Evolutionary conservation across 2,797 vertebrate species (phyloP), one percentile per base, ranked within the genome.

Genomic region (Sebastes matsubarae): DNA sequence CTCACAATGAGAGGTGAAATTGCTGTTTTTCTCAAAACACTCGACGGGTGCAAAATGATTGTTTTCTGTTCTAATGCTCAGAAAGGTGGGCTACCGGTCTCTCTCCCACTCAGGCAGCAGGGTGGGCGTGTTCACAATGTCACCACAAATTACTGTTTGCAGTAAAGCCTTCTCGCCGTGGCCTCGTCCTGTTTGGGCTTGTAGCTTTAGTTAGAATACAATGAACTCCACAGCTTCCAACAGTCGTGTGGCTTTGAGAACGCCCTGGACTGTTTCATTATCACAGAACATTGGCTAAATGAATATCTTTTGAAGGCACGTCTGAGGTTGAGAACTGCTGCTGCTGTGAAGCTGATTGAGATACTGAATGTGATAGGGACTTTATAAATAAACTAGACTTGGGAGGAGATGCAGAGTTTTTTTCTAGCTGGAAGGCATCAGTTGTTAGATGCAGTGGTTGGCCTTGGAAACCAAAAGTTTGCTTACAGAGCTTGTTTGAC

Each of bases 141-240:
- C 75, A 58, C 22, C 46, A 32, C 68, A 83, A 87, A 88, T 92
- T 16, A 81, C 59, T 61, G 79, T 88, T 88, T 85, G 79, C 78
- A 52, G 66, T 59, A 11, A 65, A 79, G 20, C 20, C 22, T 46
- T 64, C 27, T 66, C 3, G 0, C 20, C n/a, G 52, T 32, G 61
- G 52, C 70, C 58, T 72, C 34, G 75, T 67, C 32, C 60, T 67
- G 79, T 59, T 20, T 59, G 3, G 25, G 29, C 61, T 77, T 38
- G 24, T 34, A 6, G 64, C 64, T 80, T 79, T 66, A 64, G 32
- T 24, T 25, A 59, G 69, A 70, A 81, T 64, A 72, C 64, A 60
- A 36, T 86, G 68, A 76, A 87, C 18, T 75, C 83, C 60, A 82
- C 72, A 65, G 60, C 68, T 82, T 79, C 75, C 42, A 69, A n/a